phyloP scores from a whole-genome alignment of 64 coral and sea anemone species.

The Actinia tenebrosa region DNA sequence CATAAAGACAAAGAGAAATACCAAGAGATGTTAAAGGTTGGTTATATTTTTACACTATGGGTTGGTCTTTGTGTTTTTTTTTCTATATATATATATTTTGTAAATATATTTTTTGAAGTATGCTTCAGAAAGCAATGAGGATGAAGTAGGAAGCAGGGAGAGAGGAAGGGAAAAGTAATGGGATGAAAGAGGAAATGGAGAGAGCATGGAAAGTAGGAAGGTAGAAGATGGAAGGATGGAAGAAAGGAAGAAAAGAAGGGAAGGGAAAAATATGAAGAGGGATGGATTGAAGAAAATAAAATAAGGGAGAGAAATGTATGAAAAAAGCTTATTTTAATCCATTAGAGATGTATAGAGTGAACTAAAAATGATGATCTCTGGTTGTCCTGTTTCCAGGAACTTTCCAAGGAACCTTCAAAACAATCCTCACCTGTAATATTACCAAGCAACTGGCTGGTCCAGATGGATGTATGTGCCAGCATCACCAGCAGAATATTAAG shows the following conservation, averaged over 20 bases:
- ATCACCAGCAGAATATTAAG: background rate
- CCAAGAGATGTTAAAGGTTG: background rate
- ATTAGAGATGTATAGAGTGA: too few species aligned
- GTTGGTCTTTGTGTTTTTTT: background rate
- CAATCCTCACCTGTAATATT: background rate
- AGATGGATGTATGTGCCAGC: conserved; percentile 4
- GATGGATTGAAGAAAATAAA: too few species aligned
- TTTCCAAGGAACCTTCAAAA: background rate
- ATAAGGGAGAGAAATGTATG: background rate
- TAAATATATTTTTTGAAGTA: too few species aligned
- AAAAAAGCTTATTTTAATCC: background rate
- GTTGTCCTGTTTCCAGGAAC: background rate
- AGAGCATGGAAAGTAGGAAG: too few species aligned
- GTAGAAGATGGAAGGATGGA: too few species aligned
- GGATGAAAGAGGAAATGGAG: too few species aligned
- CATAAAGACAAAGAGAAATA: conserved; percentile 2
- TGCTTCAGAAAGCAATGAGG: too few species aligned
- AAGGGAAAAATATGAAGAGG: too few species aligned
- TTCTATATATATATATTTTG: too few species aligned
- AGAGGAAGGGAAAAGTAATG: too few species aligned
- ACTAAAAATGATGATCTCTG: background rate
- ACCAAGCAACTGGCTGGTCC: background rate
- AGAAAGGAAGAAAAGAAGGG: too few species aligned
- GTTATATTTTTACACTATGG: background rate
- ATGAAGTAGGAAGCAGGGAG: too few species aligned